These are phyloP conservation scores for Nyctalus aviator DNA, from an alignment of 2,797 vertebrate genomes.

Conservation along the genomic window DNA sequence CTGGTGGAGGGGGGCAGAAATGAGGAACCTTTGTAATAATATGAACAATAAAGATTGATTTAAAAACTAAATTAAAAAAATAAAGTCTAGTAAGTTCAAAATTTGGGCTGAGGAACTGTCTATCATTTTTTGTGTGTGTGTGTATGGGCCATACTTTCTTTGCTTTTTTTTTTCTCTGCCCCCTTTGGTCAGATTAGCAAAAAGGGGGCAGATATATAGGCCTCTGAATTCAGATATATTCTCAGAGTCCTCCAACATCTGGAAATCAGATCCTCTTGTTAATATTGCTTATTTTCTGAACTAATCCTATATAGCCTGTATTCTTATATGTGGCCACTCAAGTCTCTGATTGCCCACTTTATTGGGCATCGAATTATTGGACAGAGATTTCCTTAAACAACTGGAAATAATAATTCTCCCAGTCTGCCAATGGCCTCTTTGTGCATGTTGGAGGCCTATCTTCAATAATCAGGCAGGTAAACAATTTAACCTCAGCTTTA, in stretches of 20 bases:
- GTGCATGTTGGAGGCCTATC: not conserved
- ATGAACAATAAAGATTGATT: too few relatives aligned
- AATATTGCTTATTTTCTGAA: not conserved
- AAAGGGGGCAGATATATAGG: too few relatives aligned
- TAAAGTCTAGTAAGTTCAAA: constrained; percentile 42
- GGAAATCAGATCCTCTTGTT: constrained; percentile 36
- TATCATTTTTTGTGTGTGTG: not conserved
- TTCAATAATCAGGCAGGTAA: not conserved
- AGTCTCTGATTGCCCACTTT: constrained; percentile 22
- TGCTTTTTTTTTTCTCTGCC: too few relatives aligned
- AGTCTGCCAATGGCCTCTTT: not conserved
- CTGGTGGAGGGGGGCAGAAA: too few relatives aligned
- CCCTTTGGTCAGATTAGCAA: too few relatives aligned
- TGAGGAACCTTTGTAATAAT: too few relatives aligned
- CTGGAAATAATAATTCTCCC: not conserved
- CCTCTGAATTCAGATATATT: too few relatives aligned
- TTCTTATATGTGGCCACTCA: constrained; percentile 15
- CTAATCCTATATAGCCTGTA: constrained; percentile 18
- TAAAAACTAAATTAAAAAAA: too few relatives aligned
- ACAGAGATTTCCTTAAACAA: constrained; percentile 11
- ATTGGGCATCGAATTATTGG: not conserved
- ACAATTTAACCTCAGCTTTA: constrained; percentile 31
- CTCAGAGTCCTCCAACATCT: too few relatives aligned
- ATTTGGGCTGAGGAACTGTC: not conserved
- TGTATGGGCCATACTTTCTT: not conserved